Base-by-base conservation (phyloP, 2,888 invertebrate species). In the Allolobophora icterica region DNA sequence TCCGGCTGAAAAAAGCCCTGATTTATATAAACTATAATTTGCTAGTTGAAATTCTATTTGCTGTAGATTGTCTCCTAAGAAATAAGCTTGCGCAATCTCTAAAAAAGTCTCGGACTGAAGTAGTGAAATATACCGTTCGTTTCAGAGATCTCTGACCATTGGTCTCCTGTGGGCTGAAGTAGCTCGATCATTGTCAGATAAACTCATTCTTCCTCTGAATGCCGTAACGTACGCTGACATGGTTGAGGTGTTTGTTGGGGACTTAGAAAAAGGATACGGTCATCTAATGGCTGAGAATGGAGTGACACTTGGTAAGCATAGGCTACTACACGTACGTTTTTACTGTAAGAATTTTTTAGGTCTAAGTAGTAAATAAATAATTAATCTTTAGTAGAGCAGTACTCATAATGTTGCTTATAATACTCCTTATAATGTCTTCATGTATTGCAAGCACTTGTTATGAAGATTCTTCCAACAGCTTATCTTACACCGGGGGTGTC, bases 141-240 rank as follows among this genome's bases (percentile, higher is more conserved):
- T 93, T 90, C 92, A 93, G 92, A 95, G 94, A 89, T 95, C 95
- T 92, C 91, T 92, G 90, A 94, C 95, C 6, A 93, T 95, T 42
- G 94, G 94, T 11, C 94, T 95, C 91, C 94, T 95, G 58, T 94
- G 95, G 95, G 95, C 94, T 1, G 94, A 95, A 84, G 87, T 96
- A 89, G 95, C 95, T 0, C 93, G 94, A 58, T 93, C 93, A 91
- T 91, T 94, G 87, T 93, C 94, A 19, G 94, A 94, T 91, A 92
- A 92, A 34, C 90, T 92, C 45, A 89, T 94, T 33, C 90, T 94
- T 35, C 92, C 93, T 2, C 93, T 92, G 91, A 93, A 94, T 92
- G 92, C 91, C 19, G 19, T 38, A 13, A 89, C 83, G 24, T 93
- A 91, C 87, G 71, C 90, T 15, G 34, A 38, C 6, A 84, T 91